phyloP scores from a whole-genome alignment of 2,797 vertebrate species.

The Poeciliopsis paucimaculata region DNA sequence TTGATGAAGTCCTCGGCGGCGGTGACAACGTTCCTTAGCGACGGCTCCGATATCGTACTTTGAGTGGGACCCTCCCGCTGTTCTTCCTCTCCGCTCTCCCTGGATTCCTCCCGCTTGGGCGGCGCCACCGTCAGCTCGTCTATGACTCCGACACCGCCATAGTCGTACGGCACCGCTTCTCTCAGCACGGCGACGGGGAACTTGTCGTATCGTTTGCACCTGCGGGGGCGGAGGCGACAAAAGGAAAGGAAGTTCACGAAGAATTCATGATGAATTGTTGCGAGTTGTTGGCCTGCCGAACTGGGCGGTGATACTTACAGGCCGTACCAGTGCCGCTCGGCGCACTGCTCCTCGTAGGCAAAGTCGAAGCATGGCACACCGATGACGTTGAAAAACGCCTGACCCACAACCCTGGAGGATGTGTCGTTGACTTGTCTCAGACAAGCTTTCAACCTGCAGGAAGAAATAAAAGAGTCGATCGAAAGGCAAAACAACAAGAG shows the following conservation, averaged over 20 bases:
- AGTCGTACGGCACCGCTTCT: conserved; percentile 87
- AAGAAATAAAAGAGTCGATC: conserved; percentile 1
- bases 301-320: conserved; percentile 84
- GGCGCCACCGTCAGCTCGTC: conserved; percentile 79
- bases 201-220: conserved; percentile 89
- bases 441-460: conserved; percentile 86
- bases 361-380: conserved; percentile 90
- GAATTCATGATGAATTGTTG: conserved; percentile 7
- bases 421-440: conserved; percentile 87
- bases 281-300: conserved; percentile 28
- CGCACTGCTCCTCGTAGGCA: conserved; percentile 85
- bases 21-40: conserved; percentile 75
- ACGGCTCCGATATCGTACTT: conserved; percentile 67
- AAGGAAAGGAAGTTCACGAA: background rate
- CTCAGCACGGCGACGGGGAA: conserved; percentile 83
- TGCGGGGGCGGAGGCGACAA: conserved; percentile 43
- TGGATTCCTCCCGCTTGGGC: conserved; percentile 33
- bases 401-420: conserved; percentile 86
- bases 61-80: conserved; percentile 55
- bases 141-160: conserved; percentile 84
- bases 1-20: conserved; percentile 82
- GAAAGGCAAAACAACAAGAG: background rate
- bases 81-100: conserved; percentile 46
- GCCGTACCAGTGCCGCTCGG: conserved; percentile 90
- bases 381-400: conserved; percentile 92